Conservation (phyloP, 2,113 vertebrate species). For the Phylloscopus trochilus region DNA sequence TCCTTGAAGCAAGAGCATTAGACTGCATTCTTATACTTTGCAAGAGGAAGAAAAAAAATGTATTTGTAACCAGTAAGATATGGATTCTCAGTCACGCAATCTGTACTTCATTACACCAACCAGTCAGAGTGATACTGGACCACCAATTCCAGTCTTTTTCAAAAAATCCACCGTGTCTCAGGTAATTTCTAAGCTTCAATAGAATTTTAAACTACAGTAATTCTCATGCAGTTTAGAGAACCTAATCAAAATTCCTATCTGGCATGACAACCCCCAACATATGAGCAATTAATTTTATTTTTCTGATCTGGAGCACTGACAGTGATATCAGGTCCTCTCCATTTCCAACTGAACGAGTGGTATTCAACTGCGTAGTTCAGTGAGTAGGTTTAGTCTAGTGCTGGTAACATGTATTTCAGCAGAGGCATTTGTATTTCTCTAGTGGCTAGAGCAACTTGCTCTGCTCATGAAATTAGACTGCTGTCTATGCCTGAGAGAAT, state of each 20-base stretch:
- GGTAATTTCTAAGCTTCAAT: not conserved
- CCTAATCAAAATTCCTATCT: not conserved
- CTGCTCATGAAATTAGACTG: slow-evolving; percentile 23
- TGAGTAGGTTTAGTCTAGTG: not conserved
- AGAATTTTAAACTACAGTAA: not conserved
- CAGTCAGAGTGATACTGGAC: not conserved
- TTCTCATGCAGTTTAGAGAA: not conserved
- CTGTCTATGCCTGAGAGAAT: slow-evolving; percentile 20
- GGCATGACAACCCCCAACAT: not conserved
- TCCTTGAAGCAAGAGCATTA: not conserved
- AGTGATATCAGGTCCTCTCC: not conserved
- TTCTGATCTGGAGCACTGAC: not conserved
- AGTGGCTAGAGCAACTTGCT: not conserved
- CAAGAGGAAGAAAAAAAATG: not conserved
- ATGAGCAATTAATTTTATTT: not conserved
- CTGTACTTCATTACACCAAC: not conserved
- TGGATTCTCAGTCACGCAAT: not conserved
- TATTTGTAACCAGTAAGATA: not conserved
- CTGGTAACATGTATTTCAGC: not conserved
- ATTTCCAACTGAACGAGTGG: not conserved
- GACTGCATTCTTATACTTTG: not conserved
- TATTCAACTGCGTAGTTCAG: not conserved
- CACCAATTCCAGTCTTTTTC: not conserved
- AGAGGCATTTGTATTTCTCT: not conserved
- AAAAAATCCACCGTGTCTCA: not conserved